Percentiles rank a stretch among this genome's conserved stretches.
phyloP scores from a whole-genome alignment of 23 tunicate species.

The Diplosoma virens region DNA sequence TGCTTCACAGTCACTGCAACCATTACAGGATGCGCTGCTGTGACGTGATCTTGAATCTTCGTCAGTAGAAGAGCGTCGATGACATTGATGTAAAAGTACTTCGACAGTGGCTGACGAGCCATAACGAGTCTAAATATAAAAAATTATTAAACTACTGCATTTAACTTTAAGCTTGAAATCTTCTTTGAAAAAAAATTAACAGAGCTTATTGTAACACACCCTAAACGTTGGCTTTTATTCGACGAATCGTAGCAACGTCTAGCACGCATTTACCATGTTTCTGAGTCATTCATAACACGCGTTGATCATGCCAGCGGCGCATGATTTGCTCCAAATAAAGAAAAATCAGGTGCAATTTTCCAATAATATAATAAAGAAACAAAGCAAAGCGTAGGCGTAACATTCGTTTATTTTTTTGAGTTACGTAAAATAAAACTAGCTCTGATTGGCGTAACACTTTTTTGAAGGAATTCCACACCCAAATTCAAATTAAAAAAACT shows the following conservation, averaged over 20 bases:
- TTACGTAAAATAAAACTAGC: too few species aligned
- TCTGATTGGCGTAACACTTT: too few species aligned
- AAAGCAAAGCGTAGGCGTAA: not conserved
- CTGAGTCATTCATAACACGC: slow-evolving; percentile 21
- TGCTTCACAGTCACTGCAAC: slow-evolving; percentile 86
- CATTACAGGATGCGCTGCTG: slow-evolving; percentile 72
- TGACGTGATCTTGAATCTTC: slow-evolving; percentile 60
- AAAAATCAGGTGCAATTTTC: not conserved
- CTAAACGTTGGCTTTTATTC: not conserved
- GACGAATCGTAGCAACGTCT: slow-evolving; percentile 9
- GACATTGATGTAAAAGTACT: slow-evolving; percentile 34
- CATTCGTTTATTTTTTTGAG: not conserved
- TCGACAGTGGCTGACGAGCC: slow-evolving; percentile 32
- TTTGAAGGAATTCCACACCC: too few species aligned
- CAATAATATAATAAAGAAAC: slow-evolving; percentile 17
- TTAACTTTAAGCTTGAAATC: not conserved
- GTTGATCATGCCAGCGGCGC: slow-evolving; percentile 40
- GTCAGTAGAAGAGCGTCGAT: slow-evolving; percentile 19
- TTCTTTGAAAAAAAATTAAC: not conserved
- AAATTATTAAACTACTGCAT: not conserved
- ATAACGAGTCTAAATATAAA: slow-evolving; percentile 32
- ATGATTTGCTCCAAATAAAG: not conserved
- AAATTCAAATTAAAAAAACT: too few species aligned
- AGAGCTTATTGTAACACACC: too few species aligned
- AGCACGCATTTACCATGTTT: not conserved